Base-by-base conservation (phyloP, 2,888 invertebrate genomes). In the Crossocerus cetratus region DNA sequence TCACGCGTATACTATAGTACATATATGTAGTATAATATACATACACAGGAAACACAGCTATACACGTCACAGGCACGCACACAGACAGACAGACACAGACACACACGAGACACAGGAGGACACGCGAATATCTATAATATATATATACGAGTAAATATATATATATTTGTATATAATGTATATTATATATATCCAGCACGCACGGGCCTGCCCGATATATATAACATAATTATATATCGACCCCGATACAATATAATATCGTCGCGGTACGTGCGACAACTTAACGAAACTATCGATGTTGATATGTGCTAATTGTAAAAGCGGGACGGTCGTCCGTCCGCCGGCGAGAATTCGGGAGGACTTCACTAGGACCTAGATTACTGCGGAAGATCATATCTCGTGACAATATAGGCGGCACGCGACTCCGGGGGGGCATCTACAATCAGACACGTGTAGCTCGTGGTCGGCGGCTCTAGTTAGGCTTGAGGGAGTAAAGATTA, bases 301-400 rank as follows among this genome's bases (percentile, higher is more conserved):
- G 59, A 68, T 60, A 60, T 77, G 13, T 65, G 32, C 42, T 63
- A 69, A 78, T 22, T 55, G 45, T 56, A 32, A 32, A 54, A 68
- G n/a, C 53, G 67, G 18, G 32, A 32, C 61, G 63, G 58, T 42
- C 55, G 63, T 63, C 59, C 54, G 58, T 67, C 63, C 32, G 55
- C 45, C 16, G 18, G 21, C 21, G 55, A 45, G 55, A 44, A 18
- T 60, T 60, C 66, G 53, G 21, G 16, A 16, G 57, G 72, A 60
- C 72, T 69, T 56, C 61, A 58, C 22, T 65, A 71, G 23, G 53
- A 64, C 66, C 32, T 73, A 67, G 16, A 58, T 59, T 55, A 80
- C 49, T 63, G 62, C 63, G 77, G 65, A 75, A 69, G 73, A 77
- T 82, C 77, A 82, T 81, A 81, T 81, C 82, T 80, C 71, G 73